These are phyloP conservation scores for Metalampra italica DNA, from an alignment of 2,888 invertebrate genomes.

Conservation along the genomic window DNA sequence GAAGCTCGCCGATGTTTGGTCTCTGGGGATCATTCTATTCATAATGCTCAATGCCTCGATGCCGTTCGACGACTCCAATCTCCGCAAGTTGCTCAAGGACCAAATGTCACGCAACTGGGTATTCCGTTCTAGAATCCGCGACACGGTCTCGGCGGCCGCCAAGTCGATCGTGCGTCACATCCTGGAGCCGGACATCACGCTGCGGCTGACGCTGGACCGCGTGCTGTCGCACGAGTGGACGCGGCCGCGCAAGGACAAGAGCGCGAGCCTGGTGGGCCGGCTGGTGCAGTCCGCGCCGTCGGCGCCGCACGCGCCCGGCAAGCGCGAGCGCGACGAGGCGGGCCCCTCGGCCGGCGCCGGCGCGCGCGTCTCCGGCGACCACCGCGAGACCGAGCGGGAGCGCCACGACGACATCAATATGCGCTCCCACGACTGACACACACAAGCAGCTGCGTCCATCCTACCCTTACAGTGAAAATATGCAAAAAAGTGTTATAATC, in stretches of 20 bases:
- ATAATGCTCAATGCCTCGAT: slow-evolving; percentile 96
- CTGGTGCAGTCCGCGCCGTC: slow-evolving; percentile 80
- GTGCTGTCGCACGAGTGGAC: slow-evolving; percentile 89
- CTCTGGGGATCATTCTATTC: slow-evolving; percentile 92
- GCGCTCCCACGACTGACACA: slow-evolving; percentile 56
- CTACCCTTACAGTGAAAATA: slow-evolving; percentile 5
- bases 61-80: slow-evolving; percentile 94
- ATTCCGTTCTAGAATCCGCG: slow-evolving; percentile 85
- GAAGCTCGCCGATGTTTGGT: slow-evolving; percentile 95
- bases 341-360: slow-evolving; percentile 64
- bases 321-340: slow-evolving; percentile 64
- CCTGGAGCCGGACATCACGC: slow-evolving; percentile 90
- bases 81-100: slow-evolving; percentile 88
- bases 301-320: slow-evolving; percentile 53
- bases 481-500: slow-evolving; percentile 37
- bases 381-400: slow-evolving; percentile 63
- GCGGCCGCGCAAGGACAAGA: slow-evolving; percentile 79
- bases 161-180: slow-evolving; percentile 89
- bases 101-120: slow-evolving; percentile 90
- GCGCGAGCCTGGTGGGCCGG: slow-evolving; percentile 77
- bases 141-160: slow-evolving; percentile 82
- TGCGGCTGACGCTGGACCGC: slow-evolving; percentile 85
- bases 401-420: slow-evolving; percentile 68
- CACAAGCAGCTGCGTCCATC: background rate
- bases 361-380: slow-evolving; percentile 68